Conservation (phyloP, 2,113 vertebrate species). For the Thamnaconus septentrionalis region DNA sequence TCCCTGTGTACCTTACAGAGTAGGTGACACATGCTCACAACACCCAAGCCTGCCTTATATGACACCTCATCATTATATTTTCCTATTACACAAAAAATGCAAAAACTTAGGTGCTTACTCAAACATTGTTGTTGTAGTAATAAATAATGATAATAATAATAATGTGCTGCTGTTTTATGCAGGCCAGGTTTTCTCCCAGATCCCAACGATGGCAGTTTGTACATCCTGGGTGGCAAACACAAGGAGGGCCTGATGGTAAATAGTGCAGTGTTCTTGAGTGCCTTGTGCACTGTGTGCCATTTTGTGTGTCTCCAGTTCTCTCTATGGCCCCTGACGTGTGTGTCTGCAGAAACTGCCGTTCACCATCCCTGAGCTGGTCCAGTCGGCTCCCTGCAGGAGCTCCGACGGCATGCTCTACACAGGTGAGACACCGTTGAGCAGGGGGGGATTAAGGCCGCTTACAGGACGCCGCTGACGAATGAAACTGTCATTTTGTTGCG, state of each 20-base stretch:
- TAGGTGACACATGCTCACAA: constrained; percentile 73
- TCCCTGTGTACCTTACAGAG: constrained; percentile 87
- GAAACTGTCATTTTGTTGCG: not conserved
- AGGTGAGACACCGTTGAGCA: constrained; percentile 65
- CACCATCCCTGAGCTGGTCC: constrained; percentile 95
- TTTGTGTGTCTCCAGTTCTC: constrained; percentile 8
- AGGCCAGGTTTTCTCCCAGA: constrained; percentile 94
- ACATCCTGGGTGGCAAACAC: constrained; percentile 87
- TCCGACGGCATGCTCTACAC: constrained; percentile 95
- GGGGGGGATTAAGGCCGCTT: too few relatives aligned
- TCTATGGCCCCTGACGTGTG: constrained; percentile 4
- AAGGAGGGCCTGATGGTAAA: constrained; percentile 94
- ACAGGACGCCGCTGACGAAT: too few relatives aligned
- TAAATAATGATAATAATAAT: too few relatives aligned
- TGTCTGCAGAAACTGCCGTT: constrained; percentile 91
- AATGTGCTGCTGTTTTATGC: constrained; percentile 14
- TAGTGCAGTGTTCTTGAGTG: not conserved
- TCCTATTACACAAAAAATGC: not conserved
- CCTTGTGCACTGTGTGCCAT: constrained; percentile 16
- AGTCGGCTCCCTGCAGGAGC: constrained; percentile 92
- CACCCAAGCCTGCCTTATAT: too few relatives aligned
- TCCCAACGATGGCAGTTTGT: constrained; percentile 93
- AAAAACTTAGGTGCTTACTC: too few relatives aligned
- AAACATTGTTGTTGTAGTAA: too few relatives aligned
- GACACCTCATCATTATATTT: not conserved